Base-by-base conservation (phyloP, 2,797 vertebrate genomes). In the Melanotaenia parkinsoni region DNA sequence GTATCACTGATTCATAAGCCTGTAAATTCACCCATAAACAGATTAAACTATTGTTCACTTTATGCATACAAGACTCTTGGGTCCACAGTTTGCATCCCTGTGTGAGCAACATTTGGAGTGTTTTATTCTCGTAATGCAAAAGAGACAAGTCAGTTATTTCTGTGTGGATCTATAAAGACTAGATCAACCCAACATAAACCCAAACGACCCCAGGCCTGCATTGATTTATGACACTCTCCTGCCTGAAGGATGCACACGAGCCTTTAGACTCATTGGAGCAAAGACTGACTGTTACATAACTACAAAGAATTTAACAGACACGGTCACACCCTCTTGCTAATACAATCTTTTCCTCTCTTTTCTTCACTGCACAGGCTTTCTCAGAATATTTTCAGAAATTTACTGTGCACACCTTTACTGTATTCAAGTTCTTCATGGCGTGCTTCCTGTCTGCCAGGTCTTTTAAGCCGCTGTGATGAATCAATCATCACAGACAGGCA, bases 241-340 rank as follows among this genome's bases (percentile, higher is more conserved):
- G 86, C 82, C 71, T 74, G 38, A 83, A 67, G 20, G 28, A 63
- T 84, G 83, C 86, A 90, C 85, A 69, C 63, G 16, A 81, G 74
- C 75, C 54, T 67, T 70, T 63, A 58, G 70, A 59, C 73, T 80
- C 64, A 74, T 62, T 84, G 75, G 56, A 77, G 72, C 57, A 63
- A 62, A 61, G 37, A 84, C 72, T 59, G 75, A 70, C 77, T 70
- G 66, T 92, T 90, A 85, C 88, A 86, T 91, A 92, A 92, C 84
- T 14, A 63, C 65, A 77, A 84, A 70, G 77, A 82, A 85, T 74
- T 69, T 79, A 72, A 51, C 77, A 82, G 81, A 82, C 72, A 64
- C 68, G 22, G 82, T 82, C 74, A 86, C 83, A 35, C 86, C 87
- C 80, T 83, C 65, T 74, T 7, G 13, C 77, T 79, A 63, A 85